phyloP scores from a whole-genome alignment of 2,888 invertebrate species.

The Drosophila parthenogenetica region DNA sequence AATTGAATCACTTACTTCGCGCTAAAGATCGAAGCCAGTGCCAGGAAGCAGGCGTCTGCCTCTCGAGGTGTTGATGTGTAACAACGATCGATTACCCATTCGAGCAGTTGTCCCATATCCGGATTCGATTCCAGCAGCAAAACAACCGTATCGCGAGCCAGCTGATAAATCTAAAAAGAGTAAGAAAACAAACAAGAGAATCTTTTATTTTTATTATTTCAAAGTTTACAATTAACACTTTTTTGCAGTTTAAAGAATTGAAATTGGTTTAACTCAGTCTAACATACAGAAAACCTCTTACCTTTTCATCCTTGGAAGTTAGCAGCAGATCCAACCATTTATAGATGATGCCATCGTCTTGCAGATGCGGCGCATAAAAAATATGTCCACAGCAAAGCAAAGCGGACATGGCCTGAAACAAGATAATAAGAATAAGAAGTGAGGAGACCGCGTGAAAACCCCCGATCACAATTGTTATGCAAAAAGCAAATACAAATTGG shows the following conservation, averaged over 20 bases:
- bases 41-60: constrained; percentile 98
- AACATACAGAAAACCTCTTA: constrained; percentile 76
- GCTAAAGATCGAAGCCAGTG: constrained; percentile 98
- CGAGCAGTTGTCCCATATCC: constrained; percentile 94
- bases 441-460: no score
- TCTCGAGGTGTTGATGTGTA: constrained; percentile 96
- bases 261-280: no score
- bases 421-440: constrained; percentile 50
- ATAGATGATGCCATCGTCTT: constrained; percentile 96
- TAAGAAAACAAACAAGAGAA: no score
- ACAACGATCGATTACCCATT: constrained; percentile 99
- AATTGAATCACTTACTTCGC: constrained; percentile 89
- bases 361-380: constrained; percentile 93
- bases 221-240: no score
- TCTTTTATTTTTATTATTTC: no score
- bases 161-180: constrained; percentile 90
- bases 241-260: no score
- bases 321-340: constrained; percentile 97
- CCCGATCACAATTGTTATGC: constrained; percentile 15
- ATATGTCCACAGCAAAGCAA: constrained; percentile 98
- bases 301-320: constrained; percentile 94
- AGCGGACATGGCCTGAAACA: constrained; percentile 96
- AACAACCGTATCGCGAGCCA: constrained; percentile 97
- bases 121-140: constrained; percentile 97
- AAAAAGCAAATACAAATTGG: background rate